Percentiles rank a stretch among this genome's conserved stretches.
Evolutionary conservation across 1,140 invertebrate genomes (phyloP).

Genomic region (Drosophila takahashii): DNA sequence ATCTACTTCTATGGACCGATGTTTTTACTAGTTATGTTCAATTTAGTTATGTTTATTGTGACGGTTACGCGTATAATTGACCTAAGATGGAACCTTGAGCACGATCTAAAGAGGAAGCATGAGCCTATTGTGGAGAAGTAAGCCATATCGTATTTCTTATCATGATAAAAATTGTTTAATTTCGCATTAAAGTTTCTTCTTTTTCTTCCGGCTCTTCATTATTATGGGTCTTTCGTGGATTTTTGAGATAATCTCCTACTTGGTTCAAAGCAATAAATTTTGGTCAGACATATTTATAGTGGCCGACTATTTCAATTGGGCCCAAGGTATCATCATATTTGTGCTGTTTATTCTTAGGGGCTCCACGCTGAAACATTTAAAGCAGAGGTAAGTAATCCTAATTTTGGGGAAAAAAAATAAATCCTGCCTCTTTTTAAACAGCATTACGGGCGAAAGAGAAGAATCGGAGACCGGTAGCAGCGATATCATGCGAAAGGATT

Average conservation of each 20-base stretch:
- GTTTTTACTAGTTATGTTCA: slow-evolving; percentile 88
- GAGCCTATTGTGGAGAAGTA: slow-evolving; percentile 40
- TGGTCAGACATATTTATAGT: slow-evolving; percentile 84
- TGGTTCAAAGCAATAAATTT: neutral
- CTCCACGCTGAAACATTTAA: slow-evolving; percentile 49
- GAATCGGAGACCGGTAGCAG: neutral
- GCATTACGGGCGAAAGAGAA: slow-evolving; percentile 24
- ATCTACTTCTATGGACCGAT: slow-evolving; percentile 91
- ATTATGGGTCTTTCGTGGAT: slow-evolving; percentile 91
- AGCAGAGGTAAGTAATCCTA: slow-evolving; percentile 49
- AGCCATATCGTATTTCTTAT: neutral
- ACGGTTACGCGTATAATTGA: slow-evolving; percentile 86
- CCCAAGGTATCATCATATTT: slow-evolving; percentile 87
- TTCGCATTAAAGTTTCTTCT: slow-evolving; percentile 85
- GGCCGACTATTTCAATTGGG: slow-evolving; percentile 84
- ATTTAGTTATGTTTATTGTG: slow-evolving; percentile 89
- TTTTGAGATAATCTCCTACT: slow-evolving; percentile 86
- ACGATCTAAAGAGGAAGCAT: slow-evolving; percentile 3
- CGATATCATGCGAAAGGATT: neutral
- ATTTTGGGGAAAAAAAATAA: neutral
- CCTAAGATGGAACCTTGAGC: slow-evolving; percentile 82
- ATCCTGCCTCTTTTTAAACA: slow-evolving; percentile 8
- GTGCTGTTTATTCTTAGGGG: slow-evolving; percentile 86
- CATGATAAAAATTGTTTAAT: neutral
- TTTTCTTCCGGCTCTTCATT: slow-evolving; percentile 89